A percentile compares a stretch with the other conserved stretches of the same genome.
These are phyloP conservation scores for Dromococcyx pavoninus DNA, from an alignment of 2,797 vertebrate genomes.

Conservation along the genomic window DNA sequence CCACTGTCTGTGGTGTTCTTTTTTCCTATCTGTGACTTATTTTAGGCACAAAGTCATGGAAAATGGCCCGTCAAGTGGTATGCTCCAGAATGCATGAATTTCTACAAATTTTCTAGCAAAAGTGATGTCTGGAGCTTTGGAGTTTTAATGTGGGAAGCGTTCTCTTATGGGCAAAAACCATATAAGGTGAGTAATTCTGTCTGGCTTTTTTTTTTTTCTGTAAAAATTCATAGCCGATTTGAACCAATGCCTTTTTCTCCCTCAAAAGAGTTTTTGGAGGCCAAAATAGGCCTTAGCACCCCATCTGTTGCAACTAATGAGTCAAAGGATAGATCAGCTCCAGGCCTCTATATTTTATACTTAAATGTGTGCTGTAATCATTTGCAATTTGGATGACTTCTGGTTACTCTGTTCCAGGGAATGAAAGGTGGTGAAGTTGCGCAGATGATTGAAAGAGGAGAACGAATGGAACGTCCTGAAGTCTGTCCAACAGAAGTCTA, in stretches of 20 bases:
- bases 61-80: conserved; percentile 99
- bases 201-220: background rate
- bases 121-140: conserved; percentile 99
- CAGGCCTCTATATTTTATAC: background rate
- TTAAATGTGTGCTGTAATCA: background rate
- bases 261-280: background rate
- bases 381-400: background rate
- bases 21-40: background rate
- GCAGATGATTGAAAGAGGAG: conserved; percentile 90
- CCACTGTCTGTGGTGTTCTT: background rate
- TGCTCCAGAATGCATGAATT: conserved; percentile 96
- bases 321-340: background rate
- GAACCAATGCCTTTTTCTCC: background rate
- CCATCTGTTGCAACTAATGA: background rate
- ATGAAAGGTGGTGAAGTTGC: conserved; percentile 95
- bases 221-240: background rate
- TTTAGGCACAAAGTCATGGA: conserved; percentile 89
- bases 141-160: conserved; percentile 97
- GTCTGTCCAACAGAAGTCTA: conserved; percentile 89
- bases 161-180: conserved; percentile 91
- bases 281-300: background rate
- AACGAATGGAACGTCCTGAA: conserved; percentile 84
- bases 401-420: conserved; percentile 78
- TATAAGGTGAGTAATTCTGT: conserved; percentile 83
- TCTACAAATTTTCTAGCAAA: conserved; percentile 93